Evolutionary conservation across 2,888 invertebrate species (phyloP).

Genomic region (Phortica okadai): DNA sequence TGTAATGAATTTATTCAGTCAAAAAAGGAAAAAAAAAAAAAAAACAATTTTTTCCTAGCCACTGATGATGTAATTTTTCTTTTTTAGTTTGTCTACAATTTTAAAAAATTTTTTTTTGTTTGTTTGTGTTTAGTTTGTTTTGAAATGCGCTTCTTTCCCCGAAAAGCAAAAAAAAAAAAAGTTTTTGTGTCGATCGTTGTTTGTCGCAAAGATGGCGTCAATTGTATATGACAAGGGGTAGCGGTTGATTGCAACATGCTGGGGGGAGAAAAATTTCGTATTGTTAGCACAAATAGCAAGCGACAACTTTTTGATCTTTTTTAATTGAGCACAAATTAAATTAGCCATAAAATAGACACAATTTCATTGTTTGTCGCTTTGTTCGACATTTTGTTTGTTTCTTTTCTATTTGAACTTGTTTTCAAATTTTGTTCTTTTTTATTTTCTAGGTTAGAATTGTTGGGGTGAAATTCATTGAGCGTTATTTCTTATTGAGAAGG

Average conservation of each 20-base stretch:
- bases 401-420: constrained; percentile 20
- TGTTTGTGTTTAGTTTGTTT: too few relatives aligned
- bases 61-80: constrained; percentile 30
- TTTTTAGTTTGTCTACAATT: neutral
- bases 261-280: neutral
- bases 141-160: constrained; percentile 15
- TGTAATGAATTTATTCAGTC: constrained; percentile 29
- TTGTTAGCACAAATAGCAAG: constrained; percentile 27
- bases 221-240: neutral
- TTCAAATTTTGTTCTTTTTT: too few relatives aligned
- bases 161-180: neutral
- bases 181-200: neutral
- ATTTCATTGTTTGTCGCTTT: constrained; percentile 54
- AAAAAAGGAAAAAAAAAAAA: too few relatives aligned
- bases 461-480: neutral
- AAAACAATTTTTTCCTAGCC: neutral
- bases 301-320: constrained; percentile 66
- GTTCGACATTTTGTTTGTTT: neutral
- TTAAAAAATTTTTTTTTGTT: too few relatives aligned
- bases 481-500: too few relatives aligned
- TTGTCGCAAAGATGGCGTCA: neutral
- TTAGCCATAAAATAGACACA: constrained; percentile 68
- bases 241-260: neutral
- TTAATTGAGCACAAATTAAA: constrained; percentile 70
- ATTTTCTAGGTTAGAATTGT: constrained; percentile 8